These are phyloP conservation scores for Pteronotus mesoamericanus DNA, from an alignment of 2,797 vertebrate species.

Conservation along the genomic window DNA sequence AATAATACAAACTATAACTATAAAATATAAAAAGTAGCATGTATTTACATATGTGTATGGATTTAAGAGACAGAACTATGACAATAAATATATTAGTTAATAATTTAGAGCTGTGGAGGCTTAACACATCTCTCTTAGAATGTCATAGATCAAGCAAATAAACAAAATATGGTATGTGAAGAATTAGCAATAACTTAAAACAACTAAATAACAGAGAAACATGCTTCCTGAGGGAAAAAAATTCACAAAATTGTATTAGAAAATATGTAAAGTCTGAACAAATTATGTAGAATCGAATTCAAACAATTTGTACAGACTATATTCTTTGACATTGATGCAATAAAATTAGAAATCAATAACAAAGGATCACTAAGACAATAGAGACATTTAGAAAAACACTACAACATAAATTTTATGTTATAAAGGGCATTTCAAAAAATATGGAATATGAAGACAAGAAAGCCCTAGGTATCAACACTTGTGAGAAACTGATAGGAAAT, in stretches of 20 bases:
- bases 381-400: not conserved
- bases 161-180: not conserved
- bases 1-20: not conserved
- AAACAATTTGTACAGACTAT: not conserved
- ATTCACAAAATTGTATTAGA: not conserved
- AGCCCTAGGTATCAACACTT: not conserved
- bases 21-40: not conserved
- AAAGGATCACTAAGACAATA: not conserved
- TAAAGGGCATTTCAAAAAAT: not conserved
- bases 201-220: not conserved
- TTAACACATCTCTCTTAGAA: not conserved
- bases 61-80: not conserved
- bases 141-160: not conserved
- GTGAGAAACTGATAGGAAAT: not conserved
- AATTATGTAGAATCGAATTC: not conserved
- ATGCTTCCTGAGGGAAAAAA: not conserved
- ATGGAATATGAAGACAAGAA: not conserved
- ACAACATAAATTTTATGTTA: not conserved
- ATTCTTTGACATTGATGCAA: not conserved
- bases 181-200: not conserved
- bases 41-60: not conserved
- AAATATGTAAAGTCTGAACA: not conserved
- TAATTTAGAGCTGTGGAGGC: not conserved
- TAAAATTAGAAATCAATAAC: not conserved
- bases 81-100: not conserved